These are phyloP conservation scores for Tetranychus truncatus DNA, from an alignment of 2,888 invertebrate genomes.

Conservation along the genomic window DNA sequence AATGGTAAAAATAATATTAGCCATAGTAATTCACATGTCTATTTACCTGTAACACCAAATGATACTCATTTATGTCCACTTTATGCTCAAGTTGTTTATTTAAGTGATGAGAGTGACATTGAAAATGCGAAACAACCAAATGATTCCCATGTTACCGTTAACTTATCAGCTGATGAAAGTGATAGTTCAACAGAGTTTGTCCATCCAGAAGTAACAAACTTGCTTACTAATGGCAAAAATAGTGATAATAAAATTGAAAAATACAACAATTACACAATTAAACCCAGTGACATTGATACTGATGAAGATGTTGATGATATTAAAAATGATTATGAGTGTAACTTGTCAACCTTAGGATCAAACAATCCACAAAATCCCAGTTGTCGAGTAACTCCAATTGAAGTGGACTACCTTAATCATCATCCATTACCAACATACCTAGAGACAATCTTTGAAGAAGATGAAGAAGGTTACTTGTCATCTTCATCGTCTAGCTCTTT, in stretches of 20 bases:
- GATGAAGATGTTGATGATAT: not conserved
- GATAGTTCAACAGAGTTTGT: not conserved
- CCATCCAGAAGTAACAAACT: not conserved
- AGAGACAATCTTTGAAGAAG: slow-evolving; percentile 5
- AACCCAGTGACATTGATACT: too few species aligned
- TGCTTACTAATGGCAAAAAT: too few species aligned
- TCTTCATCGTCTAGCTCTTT: too few species aligned
- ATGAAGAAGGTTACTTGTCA: not conserved
- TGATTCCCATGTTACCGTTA: not conserved
- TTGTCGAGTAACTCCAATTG: not conserved
- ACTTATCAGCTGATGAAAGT: not conserved
- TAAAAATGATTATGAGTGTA: not conserved
- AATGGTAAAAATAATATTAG: too few species aligned
- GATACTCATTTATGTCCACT: not conserved
- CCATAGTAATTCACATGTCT: too few species aligned
- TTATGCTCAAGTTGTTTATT: slow-evolving; percentile 2
- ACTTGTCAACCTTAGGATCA: not conserved
- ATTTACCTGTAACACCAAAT: too few species aligned
- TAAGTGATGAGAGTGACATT: not conserved
- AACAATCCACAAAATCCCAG: not conserved
- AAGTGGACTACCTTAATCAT: not conserved
- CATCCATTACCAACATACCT: not conserved
- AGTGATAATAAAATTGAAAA: too few species aligned
- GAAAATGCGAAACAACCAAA: not conserved
- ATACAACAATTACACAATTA: too few species aligned